A percentile compares a stretch with the other conserved stretches of the same genome.
These are phyloP conservation scores for Phrynocephalus guinanensis DNA, from an alignment of 2,797 vertebrate genomes.

Conservation along the genomic window DNA sequence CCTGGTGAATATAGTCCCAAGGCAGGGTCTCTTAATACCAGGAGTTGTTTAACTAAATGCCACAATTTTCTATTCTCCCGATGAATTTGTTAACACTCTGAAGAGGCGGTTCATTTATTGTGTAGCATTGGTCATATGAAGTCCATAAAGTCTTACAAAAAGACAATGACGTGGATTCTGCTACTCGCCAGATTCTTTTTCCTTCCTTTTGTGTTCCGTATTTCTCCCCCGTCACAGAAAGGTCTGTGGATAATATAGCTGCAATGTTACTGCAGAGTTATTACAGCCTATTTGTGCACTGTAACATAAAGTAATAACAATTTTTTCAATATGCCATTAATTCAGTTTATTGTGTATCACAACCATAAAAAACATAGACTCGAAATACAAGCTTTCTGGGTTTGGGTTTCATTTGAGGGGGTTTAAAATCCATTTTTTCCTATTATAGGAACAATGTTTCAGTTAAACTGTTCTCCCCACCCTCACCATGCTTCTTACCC, in stretches of 20 bases:
- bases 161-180: conserved; percentile 4
- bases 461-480: conserved; percentile 41
- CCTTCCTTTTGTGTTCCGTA: conserved; percentile 24
- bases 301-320: conserved; percentile 37
- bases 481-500: conserved; percentile 25
- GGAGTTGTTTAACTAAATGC: background rate
- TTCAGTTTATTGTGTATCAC: conserved; percentile 61
- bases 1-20: background rate
- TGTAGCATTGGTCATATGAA: background rate
- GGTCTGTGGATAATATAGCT: conserved; percentile 24
- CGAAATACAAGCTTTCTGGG: conserved; percentile 29
- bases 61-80: background rate
- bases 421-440: conserved; percentile 43
- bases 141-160: background rate
- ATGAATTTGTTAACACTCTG: background rate
- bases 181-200: background rate
- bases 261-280: conserved; percentile 30
- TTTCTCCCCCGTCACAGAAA: background rate
- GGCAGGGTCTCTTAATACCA: background rate
- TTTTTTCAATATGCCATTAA: conserved; percentile 61
- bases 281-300: conserved; percentile 17
- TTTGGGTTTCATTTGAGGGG: background rate
- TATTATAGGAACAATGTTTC: conserved; percentile 43
- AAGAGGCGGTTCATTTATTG: background rate
- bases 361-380: conserved; percentile 51